Base-by-base conservation (phyloP, 2,113 vertebrate genomes). In the Chauna torquata region DNA sequence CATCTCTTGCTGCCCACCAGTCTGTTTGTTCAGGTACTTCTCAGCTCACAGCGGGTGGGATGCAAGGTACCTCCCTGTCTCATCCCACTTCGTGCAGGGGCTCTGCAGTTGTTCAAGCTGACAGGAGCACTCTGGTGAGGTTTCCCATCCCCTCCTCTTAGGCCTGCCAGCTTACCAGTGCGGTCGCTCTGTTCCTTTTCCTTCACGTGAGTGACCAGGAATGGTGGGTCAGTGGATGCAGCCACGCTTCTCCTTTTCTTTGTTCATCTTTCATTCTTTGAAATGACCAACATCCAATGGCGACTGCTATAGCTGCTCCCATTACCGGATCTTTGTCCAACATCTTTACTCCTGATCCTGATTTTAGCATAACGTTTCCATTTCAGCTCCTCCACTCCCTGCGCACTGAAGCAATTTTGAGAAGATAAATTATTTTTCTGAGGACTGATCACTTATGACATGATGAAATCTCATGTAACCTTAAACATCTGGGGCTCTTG, bases 141-240 rank as follows among this genome's bases (percentile, higher is more conserved):
- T 83, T 40, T 77, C 7, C 45, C 8, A 7, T 83, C 11, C 6
- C 38, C 27, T 65, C 62, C 38, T 42, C 62, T 30, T 13, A 18
- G 12, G 11, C 62, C 34, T 52, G 38, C 42, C 22, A 36, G 40
- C 47, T 62, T 36, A 57, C 78, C 34, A 18, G 5, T 58, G 45
- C 0, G 5, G 44, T 52, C 0, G 0, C 18, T 64, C 15, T 42
- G 38, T 20, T 27, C 62, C 27, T 42, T 4, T 65, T 71, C 44
- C 16, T 30, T 88, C 64, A 12, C 5, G 4, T 8, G 28, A 32
- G 44, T 65, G 47, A 36, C 30, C 0, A 2, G 40, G 62, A 70
- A 44, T 19, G n/a, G 40, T 42, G 64, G 16, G 17, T 65, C 61
- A 42, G 25, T 49, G 42, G 36, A 24, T n/a, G 25, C 18, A 71